These are phyloP conservation scores for Platerodrilus igneus DNA, from an alignment of 2,888 invertebrate species.

Conservation along the genomic window DNA sequence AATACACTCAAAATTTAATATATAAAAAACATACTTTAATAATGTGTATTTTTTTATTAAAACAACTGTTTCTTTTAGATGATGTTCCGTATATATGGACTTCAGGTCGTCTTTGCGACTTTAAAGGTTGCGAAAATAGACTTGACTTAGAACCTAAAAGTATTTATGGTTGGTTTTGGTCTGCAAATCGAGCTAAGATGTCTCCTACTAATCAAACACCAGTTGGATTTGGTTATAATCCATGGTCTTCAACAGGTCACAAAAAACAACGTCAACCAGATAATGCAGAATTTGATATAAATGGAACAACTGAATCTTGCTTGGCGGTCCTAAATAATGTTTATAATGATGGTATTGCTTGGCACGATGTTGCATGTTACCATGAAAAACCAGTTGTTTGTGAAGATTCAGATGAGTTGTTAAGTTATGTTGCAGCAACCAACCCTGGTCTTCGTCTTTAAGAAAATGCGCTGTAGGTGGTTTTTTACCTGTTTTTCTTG, in stretches of 20 bases:
- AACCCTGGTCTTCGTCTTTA: conserved; percentile 80
- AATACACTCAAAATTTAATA: too few relatives aligned
- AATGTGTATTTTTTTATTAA: too few relatives aligned
- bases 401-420: conserved; percentile 84
- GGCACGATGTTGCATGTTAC: conserved; percentile 92
- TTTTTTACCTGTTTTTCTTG: too few relatives aligned
- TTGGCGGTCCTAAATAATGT: conserved; percentile 85
- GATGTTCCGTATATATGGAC: conserved; percentile 93
- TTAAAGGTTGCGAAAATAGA: conserved; percentile 86
- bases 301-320: conserved; percentile 82
- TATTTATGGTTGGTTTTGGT: conserved; percentile 90
- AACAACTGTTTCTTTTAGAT: conserved; percentile 52
- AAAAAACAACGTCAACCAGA: conserved; percentile 85
- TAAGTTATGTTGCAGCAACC: conserved; percentile 78
- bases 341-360: conserved; percentile 88
- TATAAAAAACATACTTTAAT: too few relatives aligned
- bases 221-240: conserved; percentile 75
- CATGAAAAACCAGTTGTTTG: conserved; percentile 90
- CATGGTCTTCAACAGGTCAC: conserved; percentile 88
- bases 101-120: conserved; percentile 86
- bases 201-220: conserved; percentile 72
- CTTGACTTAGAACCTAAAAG: conserved; percentile 82
- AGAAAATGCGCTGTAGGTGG: too few relatives aligned
- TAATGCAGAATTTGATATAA: conserved; percentile 88
- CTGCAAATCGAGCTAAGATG: conserved; percentile 82